phyloP scores from a whole-genome alignment of 1,140 invertebrate species.

The Cotesia typhae region DNA sequence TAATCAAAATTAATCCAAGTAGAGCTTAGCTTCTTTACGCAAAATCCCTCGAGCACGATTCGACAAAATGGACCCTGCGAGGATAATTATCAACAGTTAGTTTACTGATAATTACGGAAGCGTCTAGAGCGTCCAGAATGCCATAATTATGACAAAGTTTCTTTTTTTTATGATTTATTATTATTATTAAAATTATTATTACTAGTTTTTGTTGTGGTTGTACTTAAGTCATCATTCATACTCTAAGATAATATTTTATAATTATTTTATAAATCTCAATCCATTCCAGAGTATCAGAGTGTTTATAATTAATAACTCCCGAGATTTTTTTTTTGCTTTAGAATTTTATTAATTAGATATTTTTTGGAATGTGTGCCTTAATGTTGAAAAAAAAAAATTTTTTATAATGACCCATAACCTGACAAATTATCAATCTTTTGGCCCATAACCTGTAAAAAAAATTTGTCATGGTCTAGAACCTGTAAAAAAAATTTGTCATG shows the following conservation, averaged over 20 bases:
- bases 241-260: slow-evolving; percentile 38
- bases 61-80: neutral
- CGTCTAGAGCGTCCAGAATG: slow-evolving; percentile 58
- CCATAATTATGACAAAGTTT: slow-evolving; percentile 66
- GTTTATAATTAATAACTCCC: neutral
- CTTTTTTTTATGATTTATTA: slow-evolving; percentile 24
- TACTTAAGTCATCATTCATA: slow-evolving; percentile 63
- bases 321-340: neutral
- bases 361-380: too few relatives aligned
- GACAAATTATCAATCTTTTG: too few relatives aligned
- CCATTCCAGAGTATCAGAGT: slow-evolving; percentile 7
- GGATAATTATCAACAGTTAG: neutral
- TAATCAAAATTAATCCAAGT: slow-evolving; percentile 25
- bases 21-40: slow-evolving; percentile 1
- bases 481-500: too few relatives aligned
- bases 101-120: neutral
- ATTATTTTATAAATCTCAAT: slow-evolving; percentile 45
- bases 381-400: too few relatives aligned
- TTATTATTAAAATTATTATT: neutral
- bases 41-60: neutral
- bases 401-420: too few relatives aligned
- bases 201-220: slow-evolving; percentile 53
- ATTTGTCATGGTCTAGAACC: too few relatives aligned
- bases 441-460: too few relatives aligned
- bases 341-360: neutral